phyloP scores from a whole-genome alignment of 2,888 invertebrate genomes.

The Philaethria dido region DNA sequence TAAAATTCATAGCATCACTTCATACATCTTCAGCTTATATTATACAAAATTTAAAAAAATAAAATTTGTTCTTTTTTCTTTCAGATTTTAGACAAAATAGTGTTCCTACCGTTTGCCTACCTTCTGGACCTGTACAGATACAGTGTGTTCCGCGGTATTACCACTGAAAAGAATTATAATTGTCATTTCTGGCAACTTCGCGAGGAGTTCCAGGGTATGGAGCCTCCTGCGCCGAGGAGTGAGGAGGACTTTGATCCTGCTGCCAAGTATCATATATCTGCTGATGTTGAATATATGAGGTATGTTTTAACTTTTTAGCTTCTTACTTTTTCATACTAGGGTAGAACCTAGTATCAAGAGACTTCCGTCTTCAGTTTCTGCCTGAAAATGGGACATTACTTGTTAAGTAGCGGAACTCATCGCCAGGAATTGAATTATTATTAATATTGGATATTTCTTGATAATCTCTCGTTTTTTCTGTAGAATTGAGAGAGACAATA shows the following conservation, averaged over 20 bases:
- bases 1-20: too few relatives aligned
- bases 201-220: constrained; percentile 85
- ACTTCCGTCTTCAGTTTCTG: too few relatives aligned
- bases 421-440: too few relatives aligned
- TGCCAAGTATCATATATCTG: constrained; percentile 87
- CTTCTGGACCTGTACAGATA: constrained; percentile 88
- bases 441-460: too few relatives aligned
- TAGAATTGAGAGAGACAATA: too few relatives aligned
- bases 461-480: too few relatives aligned
- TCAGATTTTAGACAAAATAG: constrained; percentile 87
- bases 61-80: constrained; percentile 39
- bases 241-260: constrained; percentile 87
- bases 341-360: too few relatives aligned
- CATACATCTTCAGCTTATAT: too few relatives aligned
- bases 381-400: too few relatives aligned
- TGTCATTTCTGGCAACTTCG: constrained; percentile 86
- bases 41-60: too few relatives aligned
- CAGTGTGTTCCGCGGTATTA: constrained; percentile 86
- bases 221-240: constrained; percentile 84
- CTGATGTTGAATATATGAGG: constrained; percentile 87
- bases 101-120: constrained; percentile 88
- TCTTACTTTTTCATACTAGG: too few relatives aligned
- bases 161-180: constrained; percentile 84
- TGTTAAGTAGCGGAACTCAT: too few relatives aligned
- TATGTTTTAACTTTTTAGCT: constrained; percentile 47